Evolutionary conservation across 2,797 vertebrate genomes (phyloP), one percentile per base, ranked within the genome.

Genomic region (Enteromius anoplus): DNA sequence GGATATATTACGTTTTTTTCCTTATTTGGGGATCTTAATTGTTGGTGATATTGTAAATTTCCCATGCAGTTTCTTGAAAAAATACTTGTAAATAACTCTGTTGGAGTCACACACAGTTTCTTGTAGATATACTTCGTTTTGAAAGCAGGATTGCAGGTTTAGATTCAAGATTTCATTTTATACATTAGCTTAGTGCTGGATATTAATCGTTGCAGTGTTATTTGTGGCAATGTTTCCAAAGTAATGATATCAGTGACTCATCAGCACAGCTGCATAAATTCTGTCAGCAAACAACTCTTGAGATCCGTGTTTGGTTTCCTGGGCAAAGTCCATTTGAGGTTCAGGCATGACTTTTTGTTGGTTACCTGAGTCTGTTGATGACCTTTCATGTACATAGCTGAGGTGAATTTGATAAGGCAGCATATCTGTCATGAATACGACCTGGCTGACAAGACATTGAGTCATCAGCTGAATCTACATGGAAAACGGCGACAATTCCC

Each of bases 271-370:
- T 76, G 42, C 19, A 75, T 37, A 49, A 26, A 77, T 87, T 84
- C 34, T 71, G 64, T 87, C 64, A 76, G 82, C 81, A 86, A 87
- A 86, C 79, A 82, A n/a, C 19, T 15, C 32, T 32, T 49, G 75
- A 79, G 76, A 76, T 77, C 75, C 29, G 34, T 69, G 71, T 78
- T 69, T 85, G 32, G 80, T 70, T 86, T 84, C n/a, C n/a, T 40
- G 75, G 72, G 73, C 45, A 81, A 81, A 83, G 79, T 85, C 75
- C 79, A 66, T 17, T 55, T 78, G 55, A 64, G 53, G 75, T 70
- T 79, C 45, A 62, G 53, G 51, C 10, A 53, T 29, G 71, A 65
- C 64, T 75, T 79, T 79, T 71, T 51, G 40, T 65, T 79, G 78
- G 80, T 60, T 51, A 82, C 72, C 69, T 71, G n/a, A 84, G 34